Base-by-base conservation (phyloP, 2,113 vertebrate genomes). In the Galbula dea region DNA sequence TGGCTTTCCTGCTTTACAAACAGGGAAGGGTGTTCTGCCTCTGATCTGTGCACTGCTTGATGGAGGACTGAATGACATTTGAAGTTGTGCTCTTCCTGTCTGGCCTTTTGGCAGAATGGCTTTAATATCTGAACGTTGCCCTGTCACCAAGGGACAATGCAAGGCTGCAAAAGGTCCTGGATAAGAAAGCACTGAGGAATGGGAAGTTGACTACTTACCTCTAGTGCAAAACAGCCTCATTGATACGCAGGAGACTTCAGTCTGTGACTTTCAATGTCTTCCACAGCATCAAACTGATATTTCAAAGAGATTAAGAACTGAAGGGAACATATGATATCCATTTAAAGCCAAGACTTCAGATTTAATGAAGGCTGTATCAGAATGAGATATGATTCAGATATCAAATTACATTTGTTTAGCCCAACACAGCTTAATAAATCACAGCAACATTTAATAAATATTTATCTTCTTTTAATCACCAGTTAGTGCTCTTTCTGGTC, bases 401-500 rank as follows among this genome's bases (percentile, higher is more conserved):
- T 92, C 95, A 97, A 97, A 97, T 98, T 98, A 97, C 83, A 97
- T 98, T 97, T 97, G 94, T 97, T 97, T 97, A 97, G 96, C 90
- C 74, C 94, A 94, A 91, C 94, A 97, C 34, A 95, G 79, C 74
- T 96, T 97, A 97, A 98, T 97, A 98, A 97, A 98, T 98, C 97
- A 97, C 83, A 95, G 92, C 87, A 94, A 74, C 86, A 94, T 97
- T 98, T 97, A 97, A 98, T 97, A 97, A 97, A 98, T 97, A 98
- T 98, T 97, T 98, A 98, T 98, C 97, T 97, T 97, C 66, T 96
- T 97, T 97, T 97, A 98, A 98, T 98, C 94, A 55, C 88, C 88
- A 95, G 89, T 96, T 97, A 97, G 88, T 96, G 82, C 91, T 89
- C 97, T 97, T 95, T 97, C 95, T 96, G 88, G 93, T 90, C 69